A percentile compares a stretch with the other conserved stretches of the same genome.
These are phyloP conservation scores for Belgica antarctica DNA, from an alignment of 2,888 invertebrate genomes.

Conservation along the genomic window DNA sequence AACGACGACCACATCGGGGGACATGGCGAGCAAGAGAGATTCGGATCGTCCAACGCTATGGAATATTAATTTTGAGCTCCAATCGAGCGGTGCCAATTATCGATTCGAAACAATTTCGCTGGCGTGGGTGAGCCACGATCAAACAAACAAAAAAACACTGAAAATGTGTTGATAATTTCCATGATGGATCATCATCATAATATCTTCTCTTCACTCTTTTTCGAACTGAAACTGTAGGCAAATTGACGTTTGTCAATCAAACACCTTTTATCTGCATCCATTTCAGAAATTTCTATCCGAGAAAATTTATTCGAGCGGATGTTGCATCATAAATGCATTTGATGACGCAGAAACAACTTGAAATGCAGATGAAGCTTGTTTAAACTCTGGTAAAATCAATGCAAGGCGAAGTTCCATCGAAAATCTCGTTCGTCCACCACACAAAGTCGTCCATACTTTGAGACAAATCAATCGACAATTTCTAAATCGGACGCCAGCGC, in stretches of 20 bases:
- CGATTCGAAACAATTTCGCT: slow-evolving; percentile 22
- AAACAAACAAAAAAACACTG: too few relatives aligned
- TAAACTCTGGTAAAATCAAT: too few relatives aligned
- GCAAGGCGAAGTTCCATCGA: too few relatives aligned
- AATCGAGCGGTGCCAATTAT: slow-evolving; percentile 27
- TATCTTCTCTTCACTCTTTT: slow-evolving; percentile 3
- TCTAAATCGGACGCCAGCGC: background rate
- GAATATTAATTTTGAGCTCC: slow-evolving; percentile 1
- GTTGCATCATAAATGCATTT: slow-evolving; percentile 6
- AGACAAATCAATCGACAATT: background rate
- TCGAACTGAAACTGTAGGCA: background rate
- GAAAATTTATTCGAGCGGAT: background rate
- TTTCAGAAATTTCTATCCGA: background rate
- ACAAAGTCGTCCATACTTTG: too few relatives aligned
- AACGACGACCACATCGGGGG: background rate
- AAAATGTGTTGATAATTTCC: slow-evolving; percentile 27
- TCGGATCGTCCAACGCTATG: background rate
- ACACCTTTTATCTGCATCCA: background rate
- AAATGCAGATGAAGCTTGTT: too few relatives aligned
- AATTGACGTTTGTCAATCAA: slow-evolving; percentile 24
- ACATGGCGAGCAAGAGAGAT: background rate
- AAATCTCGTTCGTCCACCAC: too few relatives aligned
- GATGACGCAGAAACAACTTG: too few relatives aligned
- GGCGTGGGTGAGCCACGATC: background rate
- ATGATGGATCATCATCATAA: slow-evolving; percentile 29